Evolutionary conservation across 2,797 vertebrate genomes (phyloP).

Genomic region (Sebastes itinus): DNA sequence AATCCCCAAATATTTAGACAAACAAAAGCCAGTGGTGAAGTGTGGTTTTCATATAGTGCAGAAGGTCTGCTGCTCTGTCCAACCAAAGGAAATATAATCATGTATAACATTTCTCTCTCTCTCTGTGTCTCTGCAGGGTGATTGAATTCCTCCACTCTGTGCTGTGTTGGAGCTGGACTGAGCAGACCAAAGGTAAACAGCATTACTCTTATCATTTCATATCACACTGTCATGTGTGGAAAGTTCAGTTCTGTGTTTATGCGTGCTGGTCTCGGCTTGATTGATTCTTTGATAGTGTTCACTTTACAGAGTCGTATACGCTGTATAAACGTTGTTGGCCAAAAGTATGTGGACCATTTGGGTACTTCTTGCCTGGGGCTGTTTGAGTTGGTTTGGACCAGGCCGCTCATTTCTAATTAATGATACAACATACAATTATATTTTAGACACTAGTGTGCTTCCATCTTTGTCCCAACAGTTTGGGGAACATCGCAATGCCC

Average conservation of each 20-base stretch:
- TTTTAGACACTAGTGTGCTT: neutral
- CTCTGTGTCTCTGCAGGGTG: constrained; percentile 45
- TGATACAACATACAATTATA: neutral
- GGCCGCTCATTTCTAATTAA: too few relatives aligned
- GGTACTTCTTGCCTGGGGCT: neutral
- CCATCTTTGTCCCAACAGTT: neutral
- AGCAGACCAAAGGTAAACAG: constrained; percentile 65
- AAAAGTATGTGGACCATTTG: neutral
- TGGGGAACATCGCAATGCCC: neutral
- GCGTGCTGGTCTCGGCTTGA: neutral
- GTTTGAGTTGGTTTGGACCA: neutral
- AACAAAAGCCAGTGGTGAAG: neutral
- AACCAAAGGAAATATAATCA: constrained; percentile 11
- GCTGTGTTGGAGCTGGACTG: constrained; percentile 47
- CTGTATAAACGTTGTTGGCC: neutral
- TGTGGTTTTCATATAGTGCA: constrained; percentile 5
- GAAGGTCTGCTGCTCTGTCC: neutral
- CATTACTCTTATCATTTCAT: neutral
- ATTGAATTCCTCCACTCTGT: constrained; percentile 20
- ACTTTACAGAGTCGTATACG: neutral
- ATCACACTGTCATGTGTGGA: neutral
- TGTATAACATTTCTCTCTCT: neutral
- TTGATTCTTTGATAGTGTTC: neutral
- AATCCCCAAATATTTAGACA: neutral
- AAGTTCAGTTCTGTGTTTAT: neutral